These are phyloP conservation scores for Condylura cristata DNA, from an alignment of 2,113 vertebrate species.

Conservation along the genomic window DNA sequence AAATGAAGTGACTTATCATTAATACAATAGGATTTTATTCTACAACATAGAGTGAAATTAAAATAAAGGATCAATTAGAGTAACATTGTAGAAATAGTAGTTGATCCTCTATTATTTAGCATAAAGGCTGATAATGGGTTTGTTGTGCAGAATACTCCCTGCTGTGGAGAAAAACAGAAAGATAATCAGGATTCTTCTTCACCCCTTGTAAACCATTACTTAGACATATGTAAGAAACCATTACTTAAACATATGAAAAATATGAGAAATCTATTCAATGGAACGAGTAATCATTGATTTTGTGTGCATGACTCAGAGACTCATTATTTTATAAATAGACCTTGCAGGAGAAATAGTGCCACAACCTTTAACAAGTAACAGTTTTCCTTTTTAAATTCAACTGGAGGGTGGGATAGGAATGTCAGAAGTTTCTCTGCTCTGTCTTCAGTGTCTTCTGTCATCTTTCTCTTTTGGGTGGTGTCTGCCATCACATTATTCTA, in stretches of 20 bases:
- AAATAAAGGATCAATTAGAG: background rate
- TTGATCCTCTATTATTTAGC: background rate
- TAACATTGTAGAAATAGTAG: background rate
- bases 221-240: background rate
- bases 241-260: background rate
- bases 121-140: background rate
- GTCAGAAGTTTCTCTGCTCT: background rate
- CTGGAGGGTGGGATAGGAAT: background rate
- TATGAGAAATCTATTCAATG: background rate
- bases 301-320: background rate
- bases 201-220: background rate
- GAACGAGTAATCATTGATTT: background rate
- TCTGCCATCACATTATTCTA: background rate
- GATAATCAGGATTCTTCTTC: background rate
- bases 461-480: background rate
- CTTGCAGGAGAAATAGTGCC: background rate
- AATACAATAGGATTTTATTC: background rate
- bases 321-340: background rate
- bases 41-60: background rate
- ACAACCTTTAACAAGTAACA: background rate
- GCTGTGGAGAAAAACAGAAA: background rate
- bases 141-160: background rate
- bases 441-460: background rate
- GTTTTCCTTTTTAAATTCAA: background rate
- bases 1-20: slow-evolving; percentile 12